These are phyloP conservation scores for Columba janthina DNA, from an alignment of 2,113 vertebrate species.

Conservation along the genomic window DNA sequence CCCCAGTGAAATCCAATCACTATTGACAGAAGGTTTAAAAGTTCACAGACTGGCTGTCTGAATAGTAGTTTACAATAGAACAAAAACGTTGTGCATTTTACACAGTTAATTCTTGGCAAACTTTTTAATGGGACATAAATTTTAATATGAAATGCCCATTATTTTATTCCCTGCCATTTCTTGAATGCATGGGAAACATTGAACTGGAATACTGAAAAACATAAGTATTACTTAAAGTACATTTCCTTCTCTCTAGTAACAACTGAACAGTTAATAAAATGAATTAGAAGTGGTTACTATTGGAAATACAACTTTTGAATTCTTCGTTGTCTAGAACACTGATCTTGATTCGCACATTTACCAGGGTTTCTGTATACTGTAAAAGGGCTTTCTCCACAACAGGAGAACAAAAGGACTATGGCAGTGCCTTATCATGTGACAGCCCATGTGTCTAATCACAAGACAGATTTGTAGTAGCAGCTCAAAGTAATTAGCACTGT, in stretches of 20 bases:
- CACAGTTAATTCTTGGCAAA: neutral
- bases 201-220: neutral
- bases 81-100: conserved; percentile 22
- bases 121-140: neutral
- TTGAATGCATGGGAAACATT: neutral
- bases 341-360: neutral
- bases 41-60: conserved; percentile 27
- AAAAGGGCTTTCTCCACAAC: neutral
- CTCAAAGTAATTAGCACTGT: neutral
- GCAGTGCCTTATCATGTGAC: fast-evolving
- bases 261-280: neutral
- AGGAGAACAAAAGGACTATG: neutral
- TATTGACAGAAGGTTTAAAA: conserved; percentile 66
- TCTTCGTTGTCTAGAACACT: neutral
- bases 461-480: neutral
- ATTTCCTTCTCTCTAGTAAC: neutral
- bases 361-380: neutral
- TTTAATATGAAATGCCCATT: neutral
- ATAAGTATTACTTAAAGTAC: neutral
- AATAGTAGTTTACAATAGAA: conserved; percentile 27
- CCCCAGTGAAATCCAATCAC: conserved; percentile 59
- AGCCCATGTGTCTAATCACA: neutral
- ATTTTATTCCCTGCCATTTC: neutral
- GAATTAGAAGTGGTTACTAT: neutral
- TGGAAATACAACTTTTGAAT: neutral